Conservation (phyloP, 2,888 invertebrate genomes). For the Nomada fucata region DNA sequence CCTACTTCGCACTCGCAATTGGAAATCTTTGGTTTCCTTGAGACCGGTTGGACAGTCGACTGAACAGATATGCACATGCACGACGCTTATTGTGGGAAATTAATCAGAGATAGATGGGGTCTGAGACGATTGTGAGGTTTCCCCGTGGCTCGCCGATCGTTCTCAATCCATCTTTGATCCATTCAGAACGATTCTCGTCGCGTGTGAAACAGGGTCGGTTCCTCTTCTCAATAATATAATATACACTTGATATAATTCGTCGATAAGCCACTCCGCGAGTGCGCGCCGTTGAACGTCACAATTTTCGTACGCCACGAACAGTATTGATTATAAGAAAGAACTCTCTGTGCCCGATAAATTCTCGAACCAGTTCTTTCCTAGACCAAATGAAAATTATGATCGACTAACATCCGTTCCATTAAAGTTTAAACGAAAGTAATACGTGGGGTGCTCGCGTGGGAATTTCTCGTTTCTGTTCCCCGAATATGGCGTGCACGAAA, state of each 20-base stretch:
- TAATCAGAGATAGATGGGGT: constrained; percentile 8
- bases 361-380: background rate
- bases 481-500: background rate
- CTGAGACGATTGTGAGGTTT: constrained; percentile 21
- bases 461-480: background rate
- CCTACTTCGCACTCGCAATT: no score
- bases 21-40: no score
- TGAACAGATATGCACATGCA: background rate
- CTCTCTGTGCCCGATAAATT: background rate
- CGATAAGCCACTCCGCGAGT: background rate
- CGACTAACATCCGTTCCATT: background rate
- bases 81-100: constrained; percentile 17
- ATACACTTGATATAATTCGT: background rate
- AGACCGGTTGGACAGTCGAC: no score
- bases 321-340: background rate
- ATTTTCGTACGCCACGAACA: no score
- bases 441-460: constrained; percentile 12
- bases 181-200: constrained; percentile 36
- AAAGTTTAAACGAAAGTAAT: constrained; percentile 13
- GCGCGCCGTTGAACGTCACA: background rate
- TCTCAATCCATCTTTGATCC: constrained; percentile 62
- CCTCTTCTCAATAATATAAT: no score
- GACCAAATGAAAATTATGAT: background rate
- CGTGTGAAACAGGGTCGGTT: constrained; percentile 41
- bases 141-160: constrained; percentile 43